Base-by-base conservation (phyloP, 2,797 vertebrate genomes). In the Lacerta agilis region DNA sequence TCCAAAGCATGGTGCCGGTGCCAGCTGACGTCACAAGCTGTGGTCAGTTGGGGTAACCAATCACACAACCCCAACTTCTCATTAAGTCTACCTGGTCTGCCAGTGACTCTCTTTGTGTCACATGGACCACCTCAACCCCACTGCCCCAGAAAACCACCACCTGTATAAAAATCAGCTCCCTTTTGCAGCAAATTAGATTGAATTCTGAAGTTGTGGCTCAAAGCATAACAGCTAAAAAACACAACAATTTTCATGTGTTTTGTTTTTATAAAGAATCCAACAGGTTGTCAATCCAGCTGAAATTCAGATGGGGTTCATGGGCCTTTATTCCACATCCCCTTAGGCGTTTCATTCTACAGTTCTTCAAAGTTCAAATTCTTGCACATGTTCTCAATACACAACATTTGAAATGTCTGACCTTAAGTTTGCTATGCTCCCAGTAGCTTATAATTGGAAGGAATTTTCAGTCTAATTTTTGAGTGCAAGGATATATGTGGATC, bases 401-500 rank as follows among this genome's bases (percentile, higher is more conserved):
- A 61, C 85, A 25, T 2, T 18, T 45, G 18, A 49, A 49, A 61
- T 25, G 27, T 49, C 78, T 76, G 36, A 73, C 20, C 18, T 55
- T 69, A 71, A 79, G 49, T 33, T 55, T 79, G 76, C 45, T 93
- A 1, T 77, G 55, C 88, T 90, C 61, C 78, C 82, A 87, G n/a
- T 64, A 90, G 86, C 71, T 82, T 38, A 33, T 82, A 82, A 25
- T 18, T 79, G 9, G 81, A 83, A 27, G 7, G n/a, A 87, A 93
- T 91, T 55, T 33, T 86, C 41, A 78, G 86, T 80, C 64, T 55
- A 55, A 80, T 83, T 79, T 43, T 64, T 71, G 23, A 33, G 29
- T 89, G 7, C 67, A 58, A 78, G 86, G 85, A 33, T 79, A 17
- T 80, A 76, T 93, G 85, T 87, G 78, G 43, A 75, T 80, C 72